A percentile compares a stretch with the other conserved stretches of the same genome.
phyloP scores from a whole-genome alignment of 1,140 invertebrate genomes.

The Pectinophora gossypiella region DNA sequence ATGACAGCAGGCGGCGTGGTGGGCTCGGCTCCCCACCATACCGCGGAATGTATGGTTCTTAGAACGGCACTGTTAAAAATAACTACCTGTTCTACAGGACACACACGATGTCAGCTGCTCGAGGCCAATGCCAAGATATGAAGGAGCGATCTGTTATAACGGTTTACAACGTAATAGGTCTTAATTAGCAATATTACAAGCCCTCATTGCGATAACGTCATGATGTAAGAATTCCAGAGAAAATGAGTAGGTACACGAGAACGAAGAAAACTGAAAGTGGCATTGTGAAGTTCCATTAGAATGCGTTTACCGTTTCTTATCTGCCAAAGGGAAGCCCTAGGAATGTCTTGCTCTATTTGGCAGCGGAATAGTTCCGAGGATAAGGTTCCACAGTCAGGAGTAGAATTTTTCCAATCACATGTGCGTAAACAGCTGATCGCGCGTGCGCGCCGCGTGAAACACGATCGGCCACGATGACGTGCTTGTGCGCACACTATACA shows the following conservation, averaged over 20 bases:
- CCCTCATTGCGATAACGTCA: neutral
- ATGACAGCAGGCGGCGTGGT: conserved; percentile 45
- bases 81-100: conserved; percentile 53
- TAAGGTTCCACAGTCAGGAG: conserved; percentile 5
- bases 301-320: too few relatives aligned
- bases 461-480: conserved; percentile 26
- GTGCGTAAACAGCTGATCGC: conserved; percentile 34
- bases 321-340: too few relatives aligned
- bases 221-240: too few relatives aligned
- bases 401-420: conserved; percentile 18
- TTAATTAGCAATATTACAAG: neutral
- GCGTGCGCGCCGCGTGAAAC: conserved; percentile 34
- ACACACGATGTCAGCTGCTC: conserved; percentile 30
- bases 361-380: conserved; percentile 14
- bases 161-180: conserved; percentile 1
- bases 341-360: neutral
- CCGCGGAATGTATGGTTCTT: conserved; percentile 56
- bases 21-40: conserved; percentile 66
- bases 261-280: too few relatives aligned
- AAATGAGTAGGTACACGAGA: too few relatives aligned
- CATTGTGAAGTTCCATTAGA: too few relatives aligned
- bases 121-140: conserved; percentile 47
- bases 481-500: conserved; percentile 9
- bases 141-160: neutral
- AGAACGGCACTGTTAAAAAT: conserved; percentile 65